Conservation (phyloP, 2,113 vertebrate species). For the Psittacara wagleri region DNA sequence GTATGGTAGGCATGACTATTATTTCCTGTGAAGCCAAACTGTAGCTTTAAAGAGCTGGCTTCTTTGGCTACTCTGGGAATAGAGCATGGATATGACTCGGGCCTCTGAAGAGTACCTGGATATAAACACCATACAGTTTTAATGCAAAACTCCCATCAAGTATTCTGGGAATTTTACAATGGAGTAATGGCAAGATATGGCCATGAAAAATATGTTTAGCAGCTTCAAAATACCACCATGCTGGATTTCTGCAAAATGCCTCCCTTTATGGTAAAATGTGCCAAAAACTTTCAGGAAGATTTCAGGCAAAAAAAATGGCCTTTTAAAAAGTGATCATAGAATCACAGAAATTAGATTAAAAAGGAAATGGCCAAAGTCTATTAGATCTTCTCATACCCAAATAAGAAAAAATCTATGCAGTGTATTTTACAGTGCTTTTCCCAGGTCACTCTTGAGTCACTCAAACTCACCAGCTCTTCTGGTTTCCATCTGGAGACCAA, state of each 20-base stretch:
- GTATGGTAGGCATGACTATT: conserved; percentile 40
- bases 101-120: not conserved
- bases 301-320: not conserved
- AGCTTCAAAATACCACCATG: not conserved
- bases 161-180: conserved; percentile 7
- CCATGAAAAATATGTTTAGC: not conserved
- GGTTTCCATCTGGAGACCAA: not conserved
- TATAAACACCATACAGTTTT: conserved; percentile 20
- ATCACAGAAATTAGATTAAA: not conserved
- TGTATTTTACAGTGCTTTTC: not conserved
- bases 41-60: conserved; percentile 5
- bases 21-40: conserved; percentile 42
- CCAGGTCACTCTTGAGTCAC: not conserved
- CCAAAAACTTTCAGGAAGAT: not conserved
- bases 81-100: not conserved
- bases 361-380: not conserved
- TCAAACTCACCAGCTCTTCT: not conserved
- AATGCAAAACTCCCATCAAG: conserved; percentile 12
- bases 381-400: not conserved
- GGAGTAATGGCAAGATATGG: not conserved
- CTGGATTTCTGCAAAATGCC: not conserved
- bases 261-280: not conserved
- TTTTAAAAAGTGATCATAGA: not conserved
- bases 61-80: not conserved
- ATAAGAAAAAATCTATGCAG: not conserved